A percentile compares a stretch with the other conserved stretches of the same genome.
Evolutionary conservation across 2,797 vertebrate genomes (phyloP).

Genomic region (Taenioides sp.): DNA sequence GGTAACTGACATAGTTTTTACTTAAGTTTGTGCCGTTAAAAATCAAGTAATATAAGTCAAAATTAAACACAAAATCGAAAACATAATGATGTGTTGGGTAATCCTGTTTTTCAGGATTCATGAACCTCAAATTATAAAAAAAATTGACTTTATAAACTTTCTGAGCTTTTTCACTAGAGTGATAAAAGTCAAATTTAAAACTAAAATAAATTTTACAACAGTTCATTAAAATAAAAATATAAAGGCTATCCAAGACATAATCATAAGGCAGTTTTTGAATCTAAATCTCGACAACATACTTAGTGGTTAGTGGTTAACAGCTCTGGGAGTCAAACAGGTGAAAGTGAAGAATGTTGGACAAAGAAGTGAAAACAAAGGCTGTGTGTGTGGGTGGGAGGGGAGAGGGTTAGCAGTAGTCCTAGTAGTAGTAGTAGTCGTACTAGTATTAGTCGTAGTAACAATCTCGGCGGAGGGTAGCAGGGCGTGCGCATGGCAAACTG

Average conservation of each 20-base stretch:
- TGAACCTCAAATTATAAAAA: background rate
- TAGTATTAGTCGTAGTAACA: slow-evolving; percentile 44
- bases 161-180: too few relatives aligned
- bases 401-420: background rate
- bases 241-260: background rate
- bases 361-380: slow-evolving; percentile 33
- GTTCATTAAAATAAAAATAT: too few relatives aligned
- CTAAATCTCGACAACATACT: background rate
- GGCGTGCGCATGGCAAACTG: slow-evolving; percentile 83
- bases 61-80: background rate
- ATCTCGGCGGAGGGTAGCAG: slow-evolving; percentile 54
- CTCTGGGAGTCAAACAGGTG: slow-evolving; percentile 27
- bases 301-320: background rate
- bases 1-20: too few relatives aligned
- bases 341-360: slow-evolving; percentile 19
- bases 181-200: too few relatives aligned
- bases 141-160: too few relatives aligned
- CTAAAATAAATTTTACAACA: too few relatives aligned
- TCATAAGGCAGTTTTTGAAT: too few relatives aligned
- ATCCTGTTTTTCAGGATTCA: background rate
- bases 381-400: slow-evolving; percentile 10
- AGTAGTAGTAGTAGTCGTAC: slow-evolving; percentile 4
- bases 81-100: too few relatives aligned
- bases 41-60: background rate
- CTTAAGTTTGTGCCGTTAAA: too few relatives aligned